These are phyloP conservation scores for Hydractinia echinata DNA, from an alignment of 30 jellyfish, hydroid and myxozoan species.

Conservation along the genomic window DNA sequence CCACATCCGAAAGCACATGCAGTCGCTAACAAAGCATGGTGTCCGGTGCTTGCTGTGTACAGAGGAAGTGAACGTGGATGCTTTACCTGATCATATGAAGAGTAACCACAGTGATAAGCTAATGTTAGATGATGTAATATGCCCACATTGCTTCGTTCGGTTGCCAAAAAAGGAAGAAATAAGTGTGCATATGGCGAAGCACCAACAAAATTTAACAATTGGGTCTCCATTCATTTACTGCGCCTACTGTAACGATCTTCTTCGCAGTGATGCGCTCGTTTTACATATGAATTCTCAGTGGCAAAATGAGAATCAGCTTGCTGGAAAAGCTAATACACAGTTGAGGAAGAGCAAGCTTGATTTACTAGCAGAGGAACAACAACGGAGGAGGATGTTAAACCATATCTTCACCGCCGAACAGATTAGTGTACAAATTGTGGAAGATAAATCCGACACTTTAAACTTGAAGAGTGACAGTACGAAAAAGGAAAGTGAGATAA, in stretches of 20 bases:
- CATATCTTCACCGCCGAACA: no score
- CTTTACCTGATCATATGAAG: neutral
- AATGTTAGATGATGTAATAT: neutral
- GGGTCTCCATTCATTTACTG: neutral
- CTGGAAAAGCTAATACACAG: no score
- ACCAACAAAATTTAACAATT: neutral
- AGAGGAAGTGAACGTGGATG: neutral
- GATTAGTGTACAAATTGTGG: no score
- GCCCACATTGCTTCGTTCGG: neutral
- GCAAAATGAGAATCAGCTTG: no score
- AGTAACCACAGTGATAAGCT: neutral
- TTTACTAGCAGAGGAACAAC: no score
- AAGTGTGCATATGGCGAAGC: neutral
- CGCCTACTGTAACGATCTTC: neutral
- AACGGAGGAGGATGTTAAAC: no score
- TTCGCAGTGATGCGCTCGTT: no score
- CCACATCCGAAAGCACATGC: neutral
- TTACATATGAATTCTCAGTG: no score
- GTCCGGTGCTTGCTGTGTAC: neutral
- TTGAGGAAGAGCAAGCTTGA: no score
- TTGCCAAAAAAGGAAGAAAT: neutral
- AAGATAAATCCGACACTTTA: no score
- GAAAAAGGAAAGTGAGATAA: no score
- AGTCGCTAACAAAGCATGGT: conserved; percentile 1
- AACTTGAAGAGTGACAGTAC: no score